These are phyloP conservation scores for Rattus rattus DNA, from an alignment of 2,113 vertebrate genomes.

Conservation along the genomic window DNA sequence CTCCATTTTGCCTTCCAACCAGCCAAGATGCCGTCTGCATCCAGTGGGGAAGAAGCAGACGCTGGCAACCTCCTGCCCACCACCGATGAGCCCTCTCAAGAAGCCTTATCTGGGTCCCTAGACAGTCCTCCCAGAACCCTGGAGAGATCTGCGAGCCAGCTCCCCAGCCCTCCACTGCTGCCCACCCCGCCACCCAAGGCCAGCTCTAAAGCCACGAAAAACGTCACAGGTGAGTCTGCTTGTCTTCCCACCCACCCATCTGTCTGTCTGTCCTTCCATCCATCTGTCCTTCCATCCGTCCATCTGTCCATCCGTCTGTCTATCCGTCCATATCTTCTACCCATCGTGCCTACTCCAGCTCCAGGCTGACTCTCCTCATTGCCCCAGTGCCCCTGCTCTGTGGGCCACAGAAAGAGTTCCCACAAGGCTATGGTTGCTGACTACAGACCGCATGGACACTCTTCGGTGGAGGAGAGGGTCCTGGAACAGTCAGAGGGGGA, in stretches of 20 bases:
- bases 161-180: slow-evolving; percentile 86
- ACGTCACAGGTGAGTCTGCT: slow-evolving; percentile 82
- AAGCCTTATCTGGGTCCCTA: slow-evolving; percentile 87
- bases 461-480: accelerated
- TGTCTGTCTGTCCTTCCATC: neutral
- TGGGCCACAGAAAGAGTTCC: neutral
- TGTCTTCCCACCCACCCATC: accelerated
- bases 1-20: slow-evolving; percentile 73
- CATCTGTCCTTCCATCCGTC: too few species aligned
- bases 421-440: neutral
- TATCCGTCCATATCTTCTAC: accelerated
- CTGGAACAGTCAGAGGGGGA: too few species aligned
- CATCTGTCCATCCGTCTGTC: too few species aligned
- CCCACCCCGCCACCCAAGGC: slow-evolving; percentile 87
- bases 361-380: neutral
- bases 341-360: accelerated
- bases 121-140: slow-evolving; percentile 83
- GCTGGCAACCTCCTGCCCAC: slow-evolving; percentile 69
- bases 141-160: slow-evolving; percentile 85
- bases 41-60: slow-evolving; percentile 80
- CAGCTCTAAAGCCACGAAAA: slow-evolving; percentile 84
- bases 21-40: slow-evolving; percentile 84
- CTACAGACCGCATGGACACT: neutral
- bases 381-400: neutral
- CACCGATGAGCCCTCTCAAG: slow-evolving; percentile 85